Conservation (phyloP, 2,797 vertebrate species). For the Acestrorhynchus altus region DNA sequence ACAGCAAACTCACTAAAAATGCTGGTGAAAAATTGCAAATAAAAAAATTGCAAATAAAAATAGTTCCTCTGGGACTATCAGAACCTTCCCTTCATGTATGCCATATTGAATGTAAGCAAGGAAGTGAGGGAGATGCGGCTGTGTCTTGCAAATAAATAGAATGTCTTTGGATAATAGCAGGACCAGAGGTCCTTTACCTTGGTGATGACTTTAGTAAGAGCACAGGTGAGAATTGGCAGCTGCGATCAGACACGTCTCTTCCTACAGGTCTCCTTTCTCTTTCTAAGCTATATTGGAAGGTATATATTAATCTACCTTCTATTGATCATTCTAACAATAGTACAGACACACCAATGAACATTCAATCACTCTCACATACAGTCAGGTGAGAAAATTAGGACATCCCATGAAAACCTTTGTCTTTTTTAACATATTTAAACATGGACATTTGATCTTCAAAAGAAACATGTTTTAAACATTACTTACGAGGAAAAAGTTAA, state of each 20-base stretch:
- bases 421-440: no score
- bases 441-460: no score
- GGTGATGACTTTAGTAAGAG: slow-evolving; percentile 64
- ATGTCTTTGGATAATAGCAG: slow-evolving; percentile 55
- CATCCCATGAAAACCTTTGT: no score
- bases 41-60: neutral
- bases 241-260: slow-evolving; percentile 17
- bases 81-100: no score
- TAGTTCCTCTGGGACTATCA: neutral
- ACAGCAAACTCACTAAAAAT: neutral
- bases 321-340: neutral
- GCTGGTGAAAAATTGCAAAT: neutral
- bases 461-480: no score
- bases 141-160: slow-evolving; percentile 30
- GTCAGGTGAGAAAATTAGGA: no score
- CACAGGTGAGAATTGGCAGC: slow-evolving; percentile 54
- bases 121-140: neutral
- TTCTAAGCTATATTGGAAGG: slow-evolving; percentile 33
- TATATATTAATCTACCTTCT: neutral
- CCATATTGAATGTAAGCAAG: neutral
- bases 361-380: slow-evolving; percentile 19
- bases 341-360: slow-evolving; percentile 18
- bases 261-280: slow-evolving; percentile 15
- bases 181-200: slow-evolving; percentile 48
- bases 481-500: no score